Conservation (phyloP, 2,888 invertebrate genomes). For the Rotaria socialis region DNA sequence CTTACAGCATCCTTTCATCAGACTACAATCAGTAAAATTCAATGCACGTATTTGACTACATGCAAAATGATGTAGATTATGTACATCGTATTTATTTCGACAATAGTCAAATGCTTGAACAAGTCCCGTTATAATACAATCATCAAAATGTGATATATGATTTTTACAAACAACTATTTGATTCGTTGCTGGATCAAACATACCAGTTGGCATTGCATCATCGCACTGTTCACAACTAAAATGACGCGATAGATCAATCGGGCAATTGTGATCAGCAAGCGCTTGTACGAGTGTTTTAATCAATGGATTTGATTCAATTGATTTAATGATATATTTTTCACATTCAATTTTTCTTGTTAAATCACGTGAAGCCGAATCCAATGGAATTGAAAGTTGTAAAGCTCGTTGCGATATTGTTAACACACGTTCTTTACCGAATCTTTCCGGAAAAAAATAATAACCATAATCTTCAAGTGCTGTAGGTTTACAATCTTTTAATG, state of each 20-base stretch:
- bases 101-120: constrained; percentile 47
- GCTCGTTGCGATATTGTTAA: neutral
- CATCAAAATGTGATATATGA: neutral
- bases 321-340: neutral
- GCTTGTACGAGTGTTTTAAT: constrained; percentile 6
- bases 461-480: constrained; percentile 49
- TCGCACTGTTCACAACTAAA: constrained; percentile 87
- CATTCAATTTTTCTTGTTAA: constrained; percentile 1
- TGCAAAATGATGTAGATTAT: constrained; percentile 44
- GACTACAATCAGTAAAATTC: constrained; percentile 22
- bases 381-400: neutral
- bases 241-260: constrained; percentile 64
- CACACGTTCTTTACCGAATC: constrained; percentile 45
- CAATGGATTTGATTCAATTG: neutral
- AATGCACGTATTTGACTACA: constrained; percentile 42
- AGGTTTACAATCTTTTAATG: constrained; percentile 37
- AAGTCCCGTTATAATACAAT: constrained; percentile 4
- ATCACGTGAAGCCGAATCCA: neutral
- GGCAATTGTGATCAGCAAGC: neutral
- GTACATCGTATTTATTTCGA: constrained; percentile 41
- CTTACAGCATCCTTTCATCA: neutral
- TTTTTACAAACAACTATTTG: constrained; percentile 63
- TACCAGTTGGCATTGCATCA: constrained; percentile 75
- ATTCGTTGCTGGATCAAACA: constrained; percentile 75
- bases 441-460: constrained; percentile 49